A percentile compares a stretch with the other conserved stretches of the same genome.
Evolutionary conservation across 35 echinoderm and acorn worm species (phyloP).

Genomic region (Apostichopus parvimensis): DNA sequence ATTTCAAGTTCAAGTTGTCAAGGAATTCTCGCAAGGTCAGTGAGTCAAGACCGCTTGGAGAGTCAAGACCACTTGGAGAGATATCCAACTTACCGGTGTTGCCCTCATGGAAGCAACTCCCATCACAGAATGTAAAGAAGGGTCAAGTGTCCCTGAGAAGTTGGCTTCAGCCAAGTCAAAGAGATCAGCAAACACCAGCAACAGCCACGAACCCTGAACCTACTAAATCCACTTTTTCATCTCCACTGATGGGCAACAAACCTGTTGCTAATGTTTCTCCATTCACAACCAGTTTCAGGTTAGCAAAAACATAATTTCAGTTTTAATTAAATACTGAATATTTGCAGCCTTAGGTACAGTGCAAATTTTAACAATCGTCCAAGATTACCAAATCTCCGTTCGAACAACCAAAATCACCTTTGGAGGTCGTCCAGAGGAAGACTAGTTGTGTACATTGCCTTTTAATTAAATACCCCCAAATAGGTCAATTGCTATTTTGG

Average conservation of each 20-base stretch:
- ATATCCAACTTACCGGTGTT: slow-evolving; percentile 24
- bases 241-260: neutral
- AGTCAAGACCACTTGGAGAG: slow-evolving; percentile 12
- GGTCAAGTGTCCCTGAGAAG: slow-evolving; percentile 47
- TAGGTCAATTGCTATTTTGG: too few relatives aligned
- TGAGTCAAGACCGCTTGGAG: slow-evolving; percentile 28
- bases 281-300: neutral
- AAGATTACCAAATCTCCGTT: too few relatives aligned
- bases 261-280: slow-evolving; percentile 21
- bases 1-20: slow-evolving; percentile 84
- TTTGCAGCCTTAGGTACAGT: too few relatives aligned
- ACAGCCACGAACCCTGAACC: neutral
- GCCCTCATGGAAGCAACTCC: slow-evolving; percentile 38
- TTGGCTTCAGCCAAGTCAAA: slow-evolving; percentile 5
- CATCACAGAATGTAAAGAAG: slow-evolving; percentile 56
- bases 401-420: too few relatives aligned
- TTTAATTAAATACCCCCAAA: too few relatives aligned
- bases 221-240: neutral
- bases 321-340: too few relatives aligned
- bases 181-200: neutral
- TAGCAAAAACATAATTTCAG: neutral
- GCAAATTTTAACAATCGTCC: too few relatives aligned
- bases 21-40: slow-evolving; percentile 46
- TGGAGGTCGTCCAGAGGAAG: too few relatives aligned
- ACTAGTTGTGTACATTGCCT: too few relatives aligned